These are phyloP conservation scores for Paracanthobrama guichenoti DNA, from an alignment of 2,113 vertebrate species.

Conservation along the genomic window DNA sequence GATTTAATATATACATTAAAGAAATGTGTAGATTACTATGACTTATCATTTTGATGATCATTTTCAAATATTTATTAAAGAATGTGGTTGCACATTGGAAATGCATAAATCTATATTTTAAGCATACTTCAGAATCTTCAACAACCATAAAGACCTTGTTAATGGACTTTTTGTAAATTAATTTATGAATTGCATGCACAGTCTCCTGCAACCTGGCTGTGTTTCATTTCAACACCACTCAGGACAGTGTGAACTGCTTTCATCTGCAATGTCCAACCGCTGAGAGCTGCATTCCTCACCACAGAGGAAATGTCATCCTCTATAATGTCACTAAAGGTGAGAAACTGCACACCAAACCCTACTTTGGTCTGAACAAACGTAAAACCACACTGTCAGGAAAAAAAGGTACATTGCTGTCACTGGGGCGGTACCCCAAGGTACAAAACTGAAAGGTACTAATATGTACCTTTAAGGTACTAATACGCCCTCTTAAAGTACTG, in stretches of 20 bases:
- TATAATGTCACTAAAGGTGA: constrained; percentile 91
- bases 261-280: constrained; percentile 86
- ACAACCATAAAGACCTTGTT: not conserved
- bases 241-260: constrained; percentile 83
- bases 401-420: no score
- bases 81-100: not conserved
- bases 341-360: not conserved
- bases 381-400: no score
- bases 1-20: no score
- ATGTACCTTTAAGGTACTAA: no score
- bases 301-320: constrained; percentile 77
- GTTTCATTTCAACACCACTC: constrained; percentile 81
- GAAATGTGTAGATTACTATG: no score
- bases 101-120: not conserved
- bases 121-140: not conserved
- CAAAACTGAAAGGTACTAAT: no score
- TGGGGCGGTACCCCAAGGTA: no score
- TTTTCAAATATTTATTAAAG: not conserved
- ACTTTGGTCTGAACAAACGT: not conserved
- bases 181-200: constrained; percentile 59
- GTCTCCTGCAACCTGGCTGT: constrained; percentile 92
- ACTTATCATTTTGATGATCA: no score
- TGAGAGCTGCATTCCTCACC: constrained; percentile 86
- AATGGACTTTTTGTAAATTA: not conserved
- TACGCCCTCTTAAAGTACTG: no score